Conservation (phyloP, 2,888 invertebrate genomes). For the Clepsis dumicolana region DNA sequence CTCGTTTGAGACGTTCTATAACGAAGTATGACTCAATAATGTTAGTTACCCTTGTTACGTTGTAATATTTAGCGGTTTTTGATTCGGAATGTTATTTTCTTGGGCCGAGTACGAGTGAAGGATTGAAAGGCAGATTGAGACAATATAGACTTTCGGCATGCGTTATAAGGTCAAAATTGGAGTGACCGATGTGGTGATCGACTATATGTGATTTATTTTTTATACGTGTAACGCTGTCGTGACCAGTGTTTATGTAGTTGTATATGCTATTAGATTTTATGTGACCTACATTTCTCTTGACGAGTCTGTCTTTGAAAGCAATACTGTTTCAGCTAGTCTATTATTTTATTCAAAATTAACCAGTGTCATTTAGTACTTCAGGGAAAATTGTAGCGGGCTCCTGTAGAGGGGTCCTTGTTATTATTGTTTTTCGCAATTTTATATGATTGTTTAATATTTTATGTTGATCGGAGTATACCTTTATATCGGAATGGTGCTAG, state of each 20-base stretch:
- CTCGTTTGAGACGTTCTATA: constrained; percentile 54
- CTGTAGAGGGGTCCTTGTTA: constrained; percentile 71
- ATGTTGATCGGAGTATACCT: constrained; percentile 78
- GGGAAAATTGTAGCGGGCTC: constrained; percentile 56
- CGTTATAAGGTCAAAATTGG: constrained; percentile 48
- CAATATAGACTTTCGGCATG: constrained; percentile 50
- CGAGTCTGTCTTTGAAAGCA: constrained; percentile 72
- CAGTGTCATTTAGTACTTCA: constrained; percentile 62
- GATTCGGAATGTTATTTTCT: constrained; percentile 61
- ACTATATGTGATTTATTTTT: constrained; percentile 78
- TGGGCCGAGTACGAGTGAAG: constrained; percentile 61
- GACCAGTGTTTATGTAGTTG: constrained; percentile 73
- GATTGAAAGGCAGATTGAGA: constrained; percentile 46
- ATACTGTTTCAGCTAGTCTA: constrained; percentile 78
- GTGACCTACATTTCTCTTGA: constrained; percentile 62
- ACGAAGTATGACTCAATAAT: constrained; percentile 58
- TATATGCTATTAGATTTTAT: constrained; percentile 67
- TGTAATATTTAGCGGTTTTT: constrained; percentile 51
- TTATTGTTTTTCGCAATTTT: constrained; percentile 60
- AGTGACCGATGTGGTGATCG: constrained; percentile 58
- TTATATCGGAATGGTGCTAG: constrained; percentile 85
- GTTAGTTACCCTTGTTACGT: constrained; percentile 80
- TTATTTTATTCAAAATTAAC: constrained; percentile 74
- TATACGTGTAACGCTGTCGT: constrained; percentile 74
- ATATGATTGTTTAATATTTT: constrained; percentile 80